These are phyloP conservation scores for Babyrousa celebensis DNA, from an alignment of 2,797 vertebrate genomes.

Conservation along the genomic window DNA sequence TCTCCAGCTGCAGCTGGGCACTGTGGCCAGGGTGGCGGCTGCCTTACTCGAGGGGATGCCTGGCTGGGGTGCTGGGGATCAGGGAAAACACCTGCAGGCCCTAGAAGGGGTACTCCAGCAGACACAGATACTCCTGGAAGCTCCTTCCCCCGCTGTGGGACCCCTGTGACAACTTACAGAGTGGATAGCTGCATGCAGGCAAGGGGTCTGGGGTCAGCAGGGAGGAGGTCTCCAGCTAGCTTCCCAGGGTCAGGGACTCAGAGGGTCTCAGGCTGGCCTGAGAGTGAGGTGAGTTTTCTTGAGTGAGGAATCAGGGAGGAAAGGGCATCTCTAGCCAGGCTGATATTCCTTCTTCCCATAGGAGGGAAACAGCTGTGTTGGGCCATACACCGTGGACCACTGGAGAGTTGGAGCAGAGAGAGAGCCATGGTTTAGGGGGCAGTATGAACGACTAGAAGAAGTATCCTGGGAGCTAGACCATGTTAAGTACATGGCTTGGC, in stretches of 20 bases:
- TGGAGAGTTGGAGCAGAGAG: slow-evolving; percentile 90
- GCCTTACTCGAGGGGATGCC: slow-evolving; percentile 88
- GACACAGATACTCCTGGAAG: slow-evolving; percentile 90
- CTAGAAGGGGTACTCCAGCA: slow-evolving; percentile 91
- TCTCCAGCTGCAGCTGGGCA: slow-evolving; percentile 89
- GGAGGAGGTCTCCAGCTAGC: not conserved
- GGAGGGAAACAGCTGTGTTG: slow-evolving; percentile 92
- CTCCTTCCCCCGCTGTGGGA: slow-evolving; percentile 69
- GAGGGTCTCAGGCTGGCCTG: not conserved
- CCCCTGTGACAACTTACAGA: slow-evolving; percentile 90
- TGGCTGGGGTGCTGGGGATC: slow-evolving; percentile 78
- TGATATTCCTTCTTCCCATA: slow-evolving; percentile 73
- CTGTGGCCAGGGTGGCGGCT: slow-evolving; percentile 85
- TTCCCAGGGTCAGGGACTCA: slow-evolving; percentile 1
- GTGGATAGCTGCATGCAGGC: slow-evolving; percentile 93
- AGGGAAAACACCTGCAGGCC: slow-evolving; percentile 87
- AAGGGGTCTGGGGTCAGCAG: slow-evolving; percentile 60
- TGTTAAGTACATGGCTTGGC: not conserved
- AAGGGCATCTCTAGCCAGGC: not conserved
- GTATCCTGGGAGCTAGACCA: not conserved
- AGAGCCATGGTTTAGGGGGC: slow-evolving; percentile 87
- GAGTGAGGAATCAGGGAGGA: not conserved
- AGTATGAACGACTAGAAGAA: slow-evolving; percentile 77
- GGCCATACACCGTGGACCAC: slow-evolving; percentile 89
- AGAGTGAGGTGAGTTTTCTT: not conserved